Base-by-base conservation (phyloP, 2,797 vertebrate genomes). In the Syngnathus rostellatus region DNA sequence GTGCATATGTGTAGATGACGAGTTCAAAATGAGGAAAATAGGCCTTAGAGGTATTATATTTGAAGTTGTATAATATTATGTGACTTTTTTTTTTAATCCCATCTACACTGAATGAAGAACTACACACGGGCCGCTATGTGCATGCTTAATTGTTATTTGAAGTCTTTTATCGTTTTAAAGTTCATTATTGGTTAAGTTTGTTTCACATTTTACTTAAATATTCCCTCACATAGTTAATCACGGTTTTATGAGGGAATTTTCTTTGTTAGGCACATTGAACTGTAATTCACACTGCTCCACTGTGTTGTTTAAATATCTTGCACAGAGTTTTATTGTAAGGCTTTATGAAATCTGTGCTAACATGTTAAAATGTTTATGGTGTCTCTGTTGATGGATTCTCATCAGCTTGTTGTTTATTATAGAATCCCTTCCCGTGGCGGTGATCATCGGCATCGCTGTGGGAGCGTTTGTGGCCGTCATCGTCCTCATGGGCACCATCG, bases 391-490 rank as follows among this genome's bases (percentile, higher is more conserved):
- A 72, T 73, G 63, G 6, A 64, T n/a, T 43, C 5, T 23, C 68
- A 63, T 81, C 68, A 80, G 69, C 79, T 68, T 81, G 65, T 80
- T 69, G 58, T 55, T 79, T 80, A 86, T 82, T 74, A 45, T 94
- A 99, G 97, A 98, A 76, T 94, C 97, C 0, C 93, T 99, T 78
- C 96, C 96, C 0, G 93, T 97, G 90, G 95, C 96, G 0, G 96
- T 98, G 89, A 96, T 98, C 90, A 98, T 99, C 19, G 96, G 96
- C 3, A 96, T 99, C 71, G 96, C 97, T 0, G 96, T 99, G 64
- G 97, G 97, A 76, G 96, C 94, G 0, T 96, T 98, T 0, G 96
- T 98, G 79, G 97, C 97, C 9, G 91, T 98, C 88, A 93, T 99
- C 66, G 94, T 99, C 77, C 89, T 99, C 81, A 92, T 98, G 93